A percentile compares a stretch with the other conserved stretches of the same genome.
Conservation (phyloP, 2,888 invertebrate genomes). For the Polyommatus iphigenia region DNA sequence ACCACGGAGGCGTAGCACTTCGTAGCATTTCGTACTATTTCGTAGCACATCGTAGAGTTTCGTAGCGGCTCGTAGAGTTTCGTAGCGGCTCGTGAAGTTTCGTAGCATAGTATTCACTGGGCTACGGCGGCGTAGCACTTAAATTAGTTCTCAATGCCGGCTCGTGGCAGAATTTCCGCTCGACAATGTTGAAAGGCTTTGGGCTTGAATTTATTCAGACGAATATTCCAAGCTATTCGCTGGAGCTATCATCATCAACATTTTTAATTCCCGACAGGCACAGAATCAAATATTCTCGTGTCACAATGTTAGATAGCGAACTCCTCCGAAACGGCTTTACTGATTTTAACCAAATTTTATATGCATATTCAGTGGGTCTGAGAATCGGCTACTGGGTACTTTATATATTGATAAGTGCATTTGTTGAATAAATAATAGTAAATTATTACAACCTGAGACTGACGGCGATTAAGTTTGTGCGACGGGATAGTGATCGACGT, state of each 20-base stretch:
- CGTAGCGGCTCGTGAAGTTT: not conserved
- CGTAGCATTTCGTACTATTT: not conserved
- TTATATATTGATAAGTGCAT: no score
- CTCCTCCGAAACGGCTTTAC: no score
- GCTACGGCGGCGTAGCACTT: not conserved
- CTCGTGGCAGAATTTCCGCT: not conserved
- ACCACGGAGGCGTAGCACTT: no score
- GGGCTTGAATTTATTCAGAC: conserved; percentile 7
- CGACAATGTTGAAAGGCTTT: not conserved
- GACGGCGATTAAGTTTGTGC: no score
- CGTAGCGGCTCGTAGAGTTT: not conserved
- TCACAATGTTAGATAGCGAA: no score
- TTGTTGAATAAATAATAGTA: no score
- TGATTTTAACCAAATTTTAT: no score
- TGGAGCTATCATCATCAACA: conserved; percentile 1
- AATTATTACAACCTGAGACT: no score
- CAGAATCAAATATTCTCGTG: no score
- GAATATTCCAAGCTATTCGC: not conserved
- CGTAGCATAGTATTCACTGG: not conserved
- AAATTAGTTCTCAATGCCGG: conserved; percentile 2
- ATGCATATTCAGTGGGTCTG: no score
- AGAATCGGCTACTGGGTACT: no score
- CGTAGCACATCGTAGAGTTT: not conserved
- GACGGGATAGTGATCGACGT: no score
- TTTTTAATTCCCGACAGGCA: not conserved